These are phyloP conservation scores for Leptodactylus fuscus DNA, from an alignment of 2,113 vertebrate genomes.

Conservation along the genomic window DNA sequence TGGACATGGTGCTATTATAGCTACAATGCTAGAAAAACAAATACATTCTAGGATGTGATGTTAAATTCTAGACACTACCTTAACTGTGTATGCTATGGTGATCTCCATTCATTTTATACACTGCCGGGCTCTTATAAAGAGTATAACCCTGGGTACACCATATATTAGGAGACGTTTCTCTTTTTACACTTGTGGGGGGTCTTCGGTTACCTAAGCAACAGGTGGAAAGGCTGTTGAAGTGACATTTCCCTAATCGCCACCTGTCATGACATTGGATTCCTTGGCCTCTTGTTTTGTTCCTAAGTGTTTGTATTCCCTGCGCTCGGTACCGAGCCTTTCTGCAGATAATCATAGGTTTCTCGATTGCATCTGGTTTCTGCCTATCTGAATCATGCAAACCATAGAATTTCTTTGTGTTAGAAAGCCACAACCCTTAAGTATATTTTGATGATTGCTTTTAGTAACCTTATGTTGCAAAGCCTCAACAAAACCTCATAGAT, in stretches of 20 bases:
- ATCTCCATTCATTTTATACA: background rate
- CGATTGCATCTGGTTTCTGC: background rate
- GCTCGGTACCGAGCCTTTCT: background rate
- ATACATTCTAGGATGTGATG: too few relatives aligned
- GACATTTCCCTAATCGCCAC: background rate
- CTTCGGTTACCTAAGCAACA: constrained; percentile 39
- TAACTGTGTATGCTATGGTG: background rate
- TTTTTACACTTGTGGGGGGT: background rate
- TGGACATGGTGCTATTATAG: too few relatives aligned
- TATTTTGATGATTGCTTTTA: too few relatives aligned
- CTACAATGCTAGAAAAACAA: too few relatives aligned
- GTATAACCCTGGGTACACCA: background rate
- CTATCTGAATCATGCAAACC: background rate
- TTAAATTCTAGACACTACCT: too few relatives aligned
- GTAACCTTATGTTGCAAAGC: background rate
- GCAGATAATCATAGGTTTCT: constrained; percentile 24
- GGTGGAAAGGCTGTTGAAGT: constrained; percentile 8
- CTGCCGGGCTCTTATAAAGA: background rate
- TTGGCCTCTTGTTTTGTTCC: background rate
- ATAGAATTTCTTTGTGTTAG: background rate
- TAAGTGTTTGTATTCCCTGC: background rate
- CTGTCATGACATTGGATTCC: constrained; percentile 27
- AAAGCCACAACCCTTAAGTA: background rate
- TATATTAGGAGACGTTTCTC: background rate
- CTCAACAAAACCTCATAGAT: background rate